These are phyloP conservation scores for Poecilia latipinna DNA, from an alignment of 2,113 vertebrate species.

Conservation along the genomic window DNA sequence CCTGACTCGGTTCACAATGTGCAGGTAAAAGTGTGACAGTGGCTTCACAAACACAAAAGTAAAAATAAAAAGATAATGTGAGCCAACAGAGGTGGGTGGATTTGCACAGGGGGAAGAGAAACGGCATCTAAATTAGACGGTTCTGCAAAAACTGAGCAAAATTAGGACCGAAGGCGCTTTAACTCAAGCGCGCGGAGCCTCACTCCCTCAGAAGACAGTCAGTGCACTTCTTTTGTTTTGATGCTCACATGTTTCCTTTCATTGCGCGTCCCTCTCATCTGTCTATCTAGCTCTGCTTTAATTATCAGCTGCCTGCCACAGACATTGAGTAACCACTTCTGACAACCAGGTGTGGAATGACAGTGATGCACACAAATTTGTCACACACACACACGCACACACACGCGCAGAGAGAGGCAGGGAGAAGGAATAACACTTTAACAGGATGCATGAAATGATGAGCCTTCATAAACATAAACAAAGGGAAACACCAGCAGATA, in stretches of 20 bases:
- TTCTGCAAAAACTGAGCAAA: constrained; percentile 10
- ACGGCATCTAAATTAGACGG: constrained; percentile 26
- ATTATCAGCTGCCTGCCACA: constrained; percentile 53
- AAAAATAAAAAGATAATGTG: constrained; percentile 50
- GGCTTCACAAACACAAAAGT: constrained; percentile 5
- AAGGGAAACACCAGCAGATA: constrained; percentile 50
- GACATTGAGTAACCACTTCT: constrained; percentile 43
- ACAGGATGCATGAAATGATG: constrained; percentile 35
- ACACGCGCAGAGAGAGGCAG: neutral
- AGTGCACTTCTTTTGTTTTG: constrained; percentile 21
- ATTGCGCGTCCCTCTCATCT: constrained; percentile 36
- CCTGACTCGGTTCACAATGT: neutral
- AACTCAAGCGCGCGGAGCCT: neutral
- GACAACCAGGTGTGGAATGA: constrained; percentile 62
- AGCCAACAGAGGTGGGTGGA: constrained; percentile 60
- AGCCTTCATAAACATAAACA: constrained; percentile 61
- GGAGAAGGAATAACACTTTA: constrained; percentile 1
- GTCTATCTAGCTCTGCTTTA: constrained; percentile 49
- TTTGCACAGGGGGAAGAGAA: constrained; percentile 11
- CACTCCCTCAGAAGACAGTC: constrained; percentile 2
- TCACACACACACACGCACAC: neutral
- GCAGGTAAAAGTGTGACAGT: constrained; percentile 42
- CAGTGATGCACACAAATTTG: constrained; percentile 15
- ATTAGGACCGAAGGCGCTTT: constrained; percentile 24
- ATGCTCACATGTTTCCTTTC: constrained; percentile 38